Percentiles rank a stretch among this genome's conserved stretches.
Conservation (phyloP, 2,113 vertebrate species). For the Rutilus rutilus region DNA sequence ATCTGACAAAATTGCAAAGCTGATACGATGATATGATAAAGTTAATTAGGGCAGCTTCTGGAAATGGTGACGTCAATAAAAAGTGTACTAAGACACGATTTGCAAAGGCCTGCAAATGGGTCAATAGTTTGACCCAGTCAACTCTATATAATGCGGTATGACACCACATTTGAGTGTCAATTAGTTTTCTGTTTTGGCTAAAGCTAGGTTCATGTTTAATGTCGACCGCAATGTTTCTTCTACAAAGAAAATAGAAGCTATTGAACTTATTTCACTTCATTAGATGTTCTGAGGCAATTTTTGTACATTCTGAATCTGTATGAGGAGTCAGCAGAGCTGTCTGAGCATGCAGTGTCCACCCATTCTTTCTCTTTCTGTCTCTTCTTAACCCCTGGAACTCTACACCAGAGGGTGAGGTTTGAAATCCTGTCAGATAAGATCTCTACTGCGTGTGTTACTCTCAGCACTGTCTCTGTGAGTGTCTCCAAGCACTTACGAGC, state of each 20-base stretch:
- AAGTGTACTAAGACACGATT: not conserved
- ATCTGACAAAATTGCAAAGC: constrained; percentile 56
- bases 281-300: not conserved
- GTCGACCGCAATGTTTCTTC: too few relatives aligned
- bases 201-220: not conserved
- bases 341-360: constrained; percentile 37
- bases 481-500: not conserved
- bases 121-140: not conserved
- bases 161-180: not conserved
- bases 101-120: not conserved
- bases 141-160: not conserved
- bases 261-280: not conserved
- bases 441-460: not conserved
- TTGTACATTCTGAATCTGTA: constrained; percentile 1
- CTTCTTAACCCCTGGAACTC: constrained; percentile 50
- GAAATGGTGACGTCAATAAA: not conserved
- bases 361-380: constrained; percentile 43
- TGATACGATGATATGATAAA: not conserved
- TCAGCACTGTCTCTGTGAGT: not conserved
- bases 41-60: not conserved
- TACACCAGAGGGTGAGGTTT: constrained; percentile 36
- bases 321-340: constrained; percentile 45
- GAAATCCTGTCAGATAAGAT: constrained; percentile 44
- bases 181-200: not conserved
- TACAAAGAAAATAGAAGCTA: not conserved